Evolutionary conservation across 1,140 invertebrate species (phyloP), one percentile per base, ranked within the genome.

Genomic region (Lordiphosa collinella): DNA sequence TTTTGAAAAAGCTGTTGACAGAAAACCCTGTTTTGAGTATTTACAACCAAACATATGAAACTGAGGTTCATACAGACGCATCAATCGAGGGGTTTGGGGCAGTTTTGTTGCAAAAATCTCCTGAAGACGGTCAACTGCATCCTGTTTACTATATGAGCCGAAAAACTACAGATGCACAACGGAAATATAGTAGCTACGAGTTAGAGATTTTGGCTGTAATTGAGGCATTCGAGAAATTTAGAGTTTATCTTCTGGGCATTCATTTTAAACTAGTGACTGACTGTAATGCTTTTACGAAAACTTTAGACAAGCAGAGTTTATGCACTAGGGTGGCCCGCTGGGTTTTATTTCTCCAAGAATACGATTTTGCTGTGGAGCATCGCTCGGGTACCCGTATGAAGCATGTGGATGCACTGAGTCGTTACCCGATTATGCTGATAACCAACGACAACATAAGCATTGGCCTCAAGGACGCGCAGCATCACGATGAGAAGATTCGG

Each of bases 271-370:
- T 56, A 2, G 12, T 44, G 6, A 54, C 14, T 8, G 51, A 53
- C 14, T 53, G 29, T 34, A 53, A 53, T 12, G 51, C 38, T 35
- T 41, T 25, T 32, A 43, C 38, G 7, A 53, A 43, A 11, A 53
- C 29, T 9, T 5, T 43, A 5, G 38, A 43, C 12, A 35, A 43
- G 22, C 4, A 52, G 38, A 8, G 16, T 18, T 3, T 18, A n/a
- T 35, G 34, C 9, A 35, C 9, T 11, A 35, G 34, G 9, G 35
- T 36, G 12, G 35, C 35, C n/a, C 35, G 35, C n/a, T 36, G 11
- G 35, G 35, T 36, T 1, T 12, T 36, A 12, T 36, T 36, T 36
- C 35, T 36, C 12, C n/a, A 36, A 36, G 8, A 36, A 36, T 36
- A 12, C n/a, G 34, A 36, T n/a, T 36, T 36, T n/a, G 34, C 0